These are phyloP conservation scores for Buathra laborator DNA, from an alignment of 2,888 invertebrate genomes.

Conservation along the genomic window DNA sequence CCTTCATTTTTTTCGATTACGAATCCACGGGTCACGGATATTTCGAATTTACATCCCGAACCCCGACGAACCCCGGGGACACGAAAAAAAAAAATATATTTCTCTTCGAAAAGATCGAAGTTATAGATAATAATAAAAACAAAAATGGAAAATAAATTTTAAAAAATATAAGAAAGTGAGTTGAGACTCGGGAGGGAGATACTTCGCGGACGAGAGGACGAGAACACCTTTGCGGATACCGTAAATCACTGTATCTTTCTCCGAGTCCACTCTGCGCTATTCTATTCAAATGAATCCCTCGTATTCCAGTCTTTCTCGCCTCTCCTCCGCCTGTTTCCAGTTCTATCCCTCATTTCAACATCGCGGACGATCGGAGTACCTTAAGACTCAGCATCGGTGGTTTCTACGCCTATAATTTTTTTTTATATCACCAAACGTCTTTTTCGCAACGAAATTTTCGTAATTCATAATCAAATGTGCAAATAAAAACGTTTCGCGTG, in stretches of 20 bases:
- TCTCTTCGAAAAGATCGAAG: neutral
- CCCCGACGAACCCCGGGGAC: constrained; percentile 1
- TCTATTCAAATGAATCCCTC: constrained; percentile 82
- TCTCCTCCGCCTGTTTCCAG: constrained; percentile 4
- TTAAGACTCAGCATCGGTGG: neutral
- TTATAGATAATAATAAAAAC: neutral
- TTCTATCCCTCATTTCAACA: constrained; percentile 53
- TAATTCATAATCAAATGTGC: neutral
- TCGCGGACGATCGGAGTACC: neutral
- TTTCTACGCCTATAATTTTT: neutral
- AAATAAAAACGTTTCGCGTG: neutral
- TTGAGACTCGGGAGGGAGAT: too few relatives aligned
- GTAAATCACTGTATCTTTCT: constrained; percentile 79
- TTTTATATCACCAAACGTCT: neutral
- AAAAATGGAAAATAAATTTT: neutral
- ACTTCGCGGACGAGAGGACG: constrained; percentile 5
- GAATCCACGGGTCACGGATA: constrained; percentile 18
- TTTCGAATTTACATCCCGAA: constrained; percentile 34
- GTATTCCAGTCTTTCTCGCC: constrained; percentile 28
- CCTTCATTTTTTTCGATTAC: neutral
- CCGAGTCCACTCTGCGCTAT: constrained; percentile 72
- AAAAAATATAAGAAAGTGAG: neutral
- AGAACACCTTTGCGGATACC: constrained; percentile 72
- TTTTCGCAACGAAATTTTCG: neutral
- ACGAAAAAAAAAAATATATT: neutral